Evolutionary conservation across 1,140 invertebrate genomes (phyloP).

Genomic region (Megalopta genalis): DNA sequence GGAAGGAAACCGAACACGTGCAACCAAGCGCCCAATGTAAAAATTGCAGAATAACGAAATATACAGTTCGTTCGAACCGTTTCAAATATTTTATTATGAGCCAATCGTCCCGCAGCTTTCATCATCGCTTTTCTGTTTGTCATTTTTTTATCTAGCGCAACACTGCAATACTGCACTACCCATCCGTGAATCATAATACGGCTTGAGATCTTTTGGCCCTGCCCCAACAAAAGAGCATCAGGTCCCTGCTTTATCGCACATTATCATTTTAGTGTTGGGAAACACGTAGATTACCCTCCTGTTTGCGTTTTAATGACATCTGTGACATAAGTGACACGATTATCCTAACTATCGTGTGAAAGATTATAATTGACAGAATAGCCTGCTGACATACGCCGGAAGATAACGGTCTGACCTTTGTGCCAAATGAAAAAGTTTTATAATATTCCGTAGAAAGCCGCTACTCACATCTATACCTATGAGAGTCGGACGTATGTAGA

Average conservation of each 20-base stretch:
- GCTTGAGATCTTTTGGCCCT: constrained; percentile 25
- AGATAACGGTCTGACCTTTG: constrained; percentile 19
- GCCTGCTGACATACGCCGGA: neutral
- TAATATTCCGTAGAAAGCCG: constrained; percentile 15
- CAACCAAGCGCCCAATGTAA: neutral
- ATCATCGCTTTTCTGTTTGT: constrained; percentile 1
- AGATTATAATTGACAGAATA: constrained; percentile 28
- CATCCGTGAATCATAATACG: constrained; percentile 12
- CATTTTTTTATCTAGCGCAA: neutral
- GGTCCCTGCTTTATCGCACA: constrained; percentile 49
- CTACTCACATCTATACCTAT: constrained; percentile 96
- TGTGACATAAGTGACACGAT: constrained; percentile 59
- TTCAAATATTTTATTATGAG: neutral
- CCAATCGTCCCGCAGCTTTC: neutral
- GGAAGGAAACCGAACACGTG: no score
- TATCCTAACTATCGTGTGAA: constrained; percentile 23
- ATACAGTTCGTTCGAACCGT: no score
- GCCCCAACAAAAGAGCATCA: constrained; percentile 48
- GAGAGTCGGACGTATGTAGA: constrained; percentile 97
- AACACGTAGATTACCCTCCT: constrained; percentile 55
- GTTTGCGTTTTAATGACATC: constrained; percentile 52
- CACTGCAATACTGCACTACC: neutral
- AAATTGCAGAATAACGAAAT: no score
- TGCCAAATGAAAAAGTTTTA: constrained; percentile 8
- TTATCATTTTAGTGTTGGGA: constrained; percentile 64